phyloP scores from a whole-genome alignment of 2,888 invertebrate species.

The Antheraea yamamai region DNA sequence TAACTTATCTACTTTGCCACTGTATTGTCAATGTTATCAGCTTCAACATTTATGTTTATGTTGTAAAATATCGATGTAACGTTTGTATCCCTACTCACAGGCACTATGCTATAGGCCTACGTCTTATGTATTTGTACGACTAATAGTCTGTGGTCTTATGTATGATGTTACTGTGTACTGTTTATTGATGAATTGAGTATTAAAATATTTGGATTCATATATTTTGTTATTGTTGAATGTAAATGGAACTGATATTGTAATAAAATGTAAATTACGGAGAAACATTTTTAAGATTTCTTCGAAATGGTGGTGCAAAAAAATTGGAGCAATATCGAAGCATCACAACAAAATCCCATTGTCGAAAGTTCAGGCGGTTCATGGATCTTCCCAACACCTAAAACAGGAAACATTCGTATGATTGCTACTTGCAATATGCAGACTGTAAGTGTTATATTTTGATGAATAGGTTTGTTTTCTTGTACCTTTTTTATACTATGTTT shows the following conservation, averaged over 20 bases:
- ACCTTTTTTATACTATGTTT: neutral
- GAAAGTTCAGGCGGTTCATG: conserved; percentile 59
- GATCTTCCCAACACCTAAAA: conserved; percentile 68
- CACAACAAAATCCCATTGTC: conserved; percentile 53
- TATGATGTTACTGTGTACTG: too few species aligned
- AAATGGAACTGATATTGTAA: conserved; percentile 31
- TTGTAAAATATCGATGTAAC: too few species aligned
- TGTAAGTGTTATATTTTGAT: conserved; percentile 38
- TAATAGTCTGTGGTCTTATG: too few species aligned
- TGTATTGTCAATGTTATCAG: too few species aligned
- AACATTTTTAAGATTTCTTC: conserved; percentile 37
- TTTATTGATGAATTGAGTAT: too few species aligned
- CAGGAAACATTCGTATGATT: conserved; percentile 52
- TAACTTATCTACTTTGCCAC: too few species aligned
- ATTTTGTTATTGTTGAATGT: conserved; percentile 23
- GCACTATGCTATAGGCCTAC: too few species aligned
- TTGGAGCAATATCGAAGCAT: conserved; percentile 62
- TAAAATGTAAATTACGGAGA: conserved; percentile 31
- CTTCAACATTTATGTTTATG: too few species aligned
- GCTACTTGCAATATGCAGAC: conserved; percentile 62
- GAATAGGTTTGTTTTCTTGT: neutral
- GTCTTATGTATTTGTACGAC: too few species aligned
- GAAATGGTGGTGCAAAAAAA: conserved; percentile 78
- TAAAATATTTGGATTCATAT: neutral
- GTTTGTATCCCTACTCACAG: too few species aligned